phyloP scores from a whole-genome alignment of 2,113 vertebrate species.

The Tapirus terrestris region DNA sequence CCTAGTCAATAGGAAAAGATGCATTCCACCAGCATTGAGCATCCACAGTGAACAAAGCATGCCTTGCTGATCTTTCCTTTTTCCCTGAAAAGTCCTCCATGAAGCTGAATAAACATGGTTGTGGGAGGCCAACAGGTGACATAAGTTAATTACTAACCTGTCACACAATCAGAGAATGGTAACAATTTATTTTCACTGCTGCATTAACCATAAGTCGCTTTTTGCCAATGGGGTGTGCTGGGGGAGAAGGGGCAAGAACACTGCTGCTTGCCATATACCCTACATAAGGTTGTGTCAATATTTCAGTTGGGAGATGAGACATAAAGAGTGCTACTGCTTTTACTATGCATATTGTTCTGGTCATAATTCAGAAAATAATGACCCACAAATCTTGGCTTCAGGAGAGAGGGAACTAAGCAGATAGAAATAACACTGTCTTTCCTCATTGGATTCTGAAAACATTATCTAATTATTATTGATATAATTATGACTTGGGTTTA shows the following conservation, averaged over 20 bases:
- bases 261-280: neutral
- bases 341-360: neutral
- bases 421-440: neutral
- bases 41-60: slow-evolving; percentile 21
- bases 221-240: slow-evolving; percentile 46
- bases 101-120: slow-evolving; percentile 71
- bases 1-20: slow-evolving; percentile 61
- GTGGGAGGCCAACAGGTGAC: slow-evolving; percentile 80
- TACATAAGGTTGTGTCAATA: neutral
- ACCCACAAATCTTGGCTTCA: neutral
- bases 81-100: slow-evolving; percentile 67
- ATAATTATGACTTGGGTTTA: neutral
- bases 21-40: slow-evolving; percentile 40
- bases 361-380: neutral
- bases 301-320: neutral
- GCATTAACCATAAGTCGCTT: slow-evolving; percentile 71
- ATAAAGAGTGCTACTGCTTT: neutral
- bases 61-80: neutral
- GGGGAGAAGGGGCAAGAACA: slow-evolving; percentile 60
- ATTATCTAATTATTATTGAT: neutral
- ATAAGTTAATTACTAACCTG: slow-evolving; percentile 83
- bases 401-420: neutral
- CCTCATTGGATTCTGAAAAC: neutral
- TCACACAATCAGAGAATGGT: slow-evolving; percentile 78
- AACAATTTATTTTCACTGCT: slow-evolving; percentile 82